Evolutionary conservation across 2,797 vertebrate genomes (phyloP).

Genomic region (Macroramphosus scolopax): DNA sequence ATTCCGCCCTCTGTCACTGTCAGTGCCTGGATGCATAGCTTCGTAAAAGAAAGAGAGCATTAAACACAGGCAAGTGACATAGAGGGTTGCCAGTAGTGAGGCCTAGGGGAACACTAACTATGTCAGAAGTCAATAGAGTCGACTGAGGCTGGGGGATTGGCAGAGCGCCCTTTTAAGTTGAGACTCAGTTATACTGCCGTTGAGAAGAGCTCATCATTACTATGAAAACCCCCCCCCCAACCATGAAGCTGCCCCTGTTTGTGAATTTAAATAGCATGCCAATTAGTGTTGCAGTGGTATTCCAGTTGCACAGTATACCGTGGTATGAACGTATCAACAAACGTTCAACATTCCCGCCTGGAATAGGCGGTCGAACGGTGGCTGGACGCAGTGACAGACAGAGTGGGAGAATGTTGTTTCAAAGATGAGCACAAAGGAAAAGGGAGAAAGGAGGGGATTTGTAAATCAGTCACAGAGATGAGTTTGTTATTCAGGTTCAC

Average conservation of each 20-base stretch:
- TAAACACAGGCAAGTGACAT: slow-evolving; percentile 28
- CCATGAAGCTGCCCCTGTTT: too few species aligned
- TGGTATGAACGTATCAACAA: too few species aligned
- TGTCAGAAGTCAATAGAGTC: slow-evolving; percentile 49
- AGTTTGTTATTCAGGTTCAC: slow-evolving; percentile 53
- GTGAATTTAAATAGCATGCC: too few species aligned
- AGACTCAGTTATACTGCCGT: too few species aligned
- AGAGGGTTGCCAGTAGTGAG: slow-evolving; percentile 67
- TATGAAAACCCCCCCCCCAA: too few species aligned
- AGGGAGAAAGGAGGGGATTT: slow-evolving; percentile 21
- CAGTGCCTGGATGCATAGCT: slow-evolving; percentile 4
- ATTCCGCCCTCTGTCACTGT: not conserved
- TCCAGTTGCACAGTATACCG: too few species aligned
- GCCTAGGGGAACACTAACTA: slow-evolving; percentile 50
- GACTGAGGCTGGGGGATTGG: slow-evolving; percentile 20
- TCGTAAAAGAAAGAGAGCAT: slow-evolving; percentile 7
- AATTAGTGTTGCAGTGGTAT: too few species aligned
- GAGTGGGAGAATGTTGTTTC: slow-evolving; percentile 8
- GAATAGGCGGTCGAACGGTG: too few species aligned
- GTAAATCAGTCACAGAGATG: slow-evolving; percentile 35
- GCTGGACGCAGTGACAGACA: slow-evolving; percentile 3
- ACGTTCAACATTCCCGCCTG: too few species aligned
- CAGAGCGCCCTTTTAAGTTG: not conserved
- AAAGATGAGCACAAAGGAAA: slow-evolving; percentile 23
- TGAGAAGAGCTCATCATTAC: too few species aligned